Conservation (phyloP, 2,797 vertebrate genomes). For the Chaunax sp. region DNA sequence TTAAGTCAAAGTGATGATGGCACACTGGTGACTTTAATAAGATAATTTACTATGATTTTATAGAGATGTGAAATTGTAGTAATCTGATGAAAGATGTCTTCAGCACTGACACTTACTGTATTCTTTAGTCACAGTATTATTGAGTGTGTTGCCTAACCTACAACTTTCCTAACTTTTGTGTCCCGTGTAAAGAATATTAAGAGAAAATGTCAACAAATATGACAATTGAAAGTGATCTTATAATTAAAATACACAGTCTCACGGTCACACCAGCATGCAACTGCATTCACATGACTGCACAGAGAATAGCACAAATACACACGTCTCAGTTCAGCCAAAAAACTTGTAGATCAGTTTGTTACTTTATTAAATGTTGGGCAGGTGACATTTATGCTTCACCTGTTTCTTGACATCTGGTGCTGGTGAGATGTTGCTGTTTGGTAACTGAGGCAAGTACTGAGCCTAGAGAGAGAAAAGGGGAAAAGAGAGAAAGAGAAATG, state of each 20-base stretch:
- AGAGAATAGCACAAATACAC: constrained; percentile 1
- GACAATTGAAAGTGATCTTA: constrained; percentile 4
- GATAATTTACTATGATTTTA: neutral
- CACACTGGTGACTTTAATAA: constrained; percentile 39
- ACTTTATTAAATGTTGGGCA: constrained; percentile 83
- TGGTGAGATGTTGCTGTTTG: constrained; percentile 84
- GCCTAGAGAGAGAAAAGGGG: constrained; percentile 53
- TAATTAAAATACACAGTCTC: constrained; percentile 15
- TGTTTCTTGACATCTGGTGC: constrained; percentile 85
- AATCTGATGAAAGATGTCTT: neutral
- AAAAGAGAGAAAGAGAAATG: neutral
- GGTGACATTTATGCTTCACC: constrained; percentile 84
- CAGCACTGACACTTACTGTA: neutral
- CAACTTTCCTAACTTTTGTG: neutral
- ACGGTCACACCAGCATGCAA: constrained; percentile 2
- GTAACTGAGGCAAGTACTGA: constrained; percentile 86
- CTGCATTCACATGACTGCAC: constrained; percentile 13
- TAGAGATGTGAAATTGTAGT: neutral
- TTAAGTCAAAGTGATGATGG: constrained; percentile 46
- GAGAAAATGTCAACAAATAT: neutral
- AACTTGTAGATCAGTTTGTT: neutral
- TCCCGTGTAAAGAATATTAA: neutral
- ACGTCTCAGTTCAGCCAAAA: neutral
- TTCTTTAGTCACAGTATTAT: neutral
- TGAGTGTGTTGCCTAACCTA: neutral